phyloP scores from a whole-genome alignment of 2,888 invertebrate genomes.

The Dorcus hopei region DNA sequence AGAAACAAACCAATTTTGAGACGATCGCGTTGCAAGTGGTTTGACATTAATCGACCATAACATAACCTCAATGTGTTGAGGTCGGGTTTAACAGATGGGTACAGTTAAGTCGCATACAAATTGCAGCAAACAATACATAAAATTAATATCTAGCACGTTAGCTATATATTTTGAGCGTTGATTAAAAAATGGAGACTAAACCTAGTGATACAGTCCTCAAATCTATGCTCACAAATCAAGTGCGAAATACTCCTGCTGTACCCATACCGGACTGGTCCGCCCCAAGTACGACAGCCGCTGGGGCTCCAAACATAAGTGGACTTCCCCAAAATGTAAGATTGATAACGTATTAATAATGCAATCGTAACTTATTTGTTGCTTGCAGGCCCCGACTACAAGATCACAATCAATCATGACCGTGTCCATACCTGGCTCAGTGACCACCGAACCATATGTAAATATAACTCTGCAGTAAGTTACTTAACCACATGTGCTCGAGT shows the following conservation, averaged over 20 bases:
- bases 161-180: not conserved
- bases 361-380: too few species aligned
- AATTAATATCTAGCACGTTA: too few species aligned
- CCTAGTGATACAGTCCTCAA: constrained; percentile 42
- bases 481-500: not conserved
- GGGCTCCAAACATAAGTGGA: constrained; percentile 21
- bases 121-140: too few species aligned
- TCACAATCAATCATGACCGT: constrained; percentile 34
- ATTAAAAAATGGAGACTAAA: constrained; percentile 23
- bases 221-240: constrained; percentile 39
- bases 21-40: too few species aligned
- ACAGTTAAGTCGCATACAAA: too few species aligned
- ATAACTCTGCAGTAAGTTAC: constrained; percentile 48
- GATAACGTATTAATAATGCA: not conserved
- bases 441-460: constrained; percentile 55
- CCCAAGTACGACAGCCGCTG: constrained; percentile 18
- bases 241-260: constrained; percentile 42
- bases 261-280: constrained; percentile 46
- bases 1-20: too few species aligned
- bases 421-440: constrained; percentile 39
- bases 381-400: not conserved
- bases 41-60: too few species aligned
- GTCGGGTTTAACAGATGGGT: too few species aligned
- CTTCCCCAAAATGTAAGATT: constrained; percentile 14
- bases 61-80: too few species aligned